These are phyloP conservation scores for Ageneiosus marmoratus DNA, from an alignment of 2,113 vertebrate species.

Conservation along the genomic window DNA sequence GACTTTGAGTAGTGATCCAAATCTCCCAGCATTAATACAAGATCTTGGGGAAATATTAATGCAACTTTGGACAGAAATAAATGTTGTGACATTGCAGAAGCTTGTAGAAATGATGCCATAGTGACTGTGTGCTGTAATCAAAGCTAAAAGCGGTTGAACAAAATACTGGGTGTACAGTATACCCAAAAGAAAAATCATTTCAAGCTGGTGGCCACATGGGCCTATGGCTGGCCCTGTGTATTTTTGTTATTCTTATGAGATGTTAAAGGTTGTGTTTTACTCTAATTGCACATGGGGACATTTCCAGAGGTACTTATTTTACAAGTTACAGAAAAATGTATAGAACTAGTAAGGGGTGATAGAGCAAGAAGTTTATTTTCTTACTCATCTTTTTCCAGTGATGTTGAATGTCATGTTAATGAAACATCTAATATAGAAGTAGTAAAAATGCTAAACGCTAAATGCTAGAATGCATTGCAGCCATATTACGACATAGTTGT, in stretches of 20 bases:
- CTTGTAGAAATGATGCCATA: too few species aligned
- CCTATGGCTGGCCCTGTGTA: not conserved
- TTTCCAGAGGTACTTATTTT: not conserved
- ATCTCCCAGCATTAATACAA: too few species aligned
- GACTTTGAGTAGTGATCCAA: too few species aligned
- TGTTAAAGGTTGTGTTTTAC: not conserved
- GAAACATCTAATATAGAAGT: not conserved
- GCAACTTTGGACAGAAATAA: too few species aligned
- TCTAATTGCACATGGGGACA: not conserved
- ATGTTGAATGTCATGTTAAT: not conserved
- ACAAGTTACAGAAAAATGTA: too few species aligned
- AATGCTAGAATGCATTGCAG: not conserved
- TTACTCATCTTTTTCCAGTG: not conserved
- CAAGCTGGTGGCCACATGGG: too few species aligned
- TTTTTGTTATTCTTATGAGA: not conserved
- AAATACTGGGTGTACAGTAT: too few species aligned
- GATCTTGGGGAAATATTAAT: too few species aligned
- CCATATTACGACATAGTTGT: not conserved
- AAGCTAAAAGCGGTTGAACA: too few species aligned
- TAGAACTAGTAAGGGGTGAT: not conserved
- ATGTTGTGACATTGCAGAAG: too few species aligned
- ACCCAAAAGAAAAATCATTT: too few species aligned
- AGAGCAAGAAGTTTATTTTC: not conserved
- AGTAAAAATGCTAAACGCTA: not conserved
- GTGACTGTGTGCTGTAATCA: too few species aligned